phyloP scores from a whole-genome alignment of 2,113 vertebrate species.

The Trochalopteron elliotii region DNA sequence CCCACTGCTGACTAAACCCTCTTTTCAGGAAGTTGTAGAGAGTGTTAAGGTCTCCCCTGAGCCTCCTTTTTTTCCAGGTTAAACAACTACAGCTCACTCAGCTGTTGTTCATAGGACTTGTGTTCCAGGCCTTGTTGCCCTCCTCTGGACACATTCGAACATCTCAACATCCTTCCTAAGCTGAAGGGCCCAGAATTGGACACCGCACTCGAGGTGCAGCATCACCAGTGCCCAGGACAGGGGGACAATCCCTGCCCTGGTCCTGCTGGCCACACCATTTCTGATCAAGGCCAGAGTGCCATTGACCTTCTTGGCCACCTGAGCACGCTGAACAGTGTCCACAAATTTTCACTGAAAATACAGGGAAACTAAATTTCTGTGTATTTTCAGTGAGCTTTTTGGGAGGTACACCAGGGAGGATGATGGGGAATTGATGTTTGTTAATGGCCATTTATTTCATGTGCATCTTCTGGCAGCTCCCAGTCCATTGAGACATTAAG shows the following conservation, averaged over 20 bases:
- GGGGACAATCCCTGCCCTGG: neutral
- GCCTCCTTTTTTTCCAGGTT: neutral
- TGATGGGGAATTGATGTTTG: rapidly evolving
- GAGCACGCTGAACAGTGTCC: neutral
- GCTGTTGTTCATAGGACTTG: neutral
- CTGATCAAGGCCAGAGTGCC: neutral
- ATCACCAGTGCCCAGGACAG: neutral
- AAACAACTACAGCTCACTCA: neutral
- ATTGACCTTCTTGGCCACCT: neutral
- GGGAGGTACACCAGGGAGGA: neutral
- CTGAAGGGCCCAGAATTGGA: neutral
- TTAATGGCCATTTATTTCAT: neutral
- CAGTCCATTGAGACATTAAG: neutral
- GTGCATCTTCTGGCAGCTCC: neutral
- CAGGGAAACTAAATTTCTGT: neutral
- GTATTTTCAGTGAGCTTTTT: neutral
- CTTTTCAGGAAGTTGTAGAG: neutral
- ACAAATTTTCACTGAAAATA: neutral
- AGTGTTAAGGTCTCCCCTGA: neutral
- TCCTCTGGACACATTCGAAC: neutral
- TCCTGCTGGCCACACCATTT: neutral
- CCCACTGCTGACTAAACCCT: rapidly evolving
- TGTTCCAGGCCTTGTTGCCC: neutral
- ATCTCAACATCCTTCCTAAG: neutral
- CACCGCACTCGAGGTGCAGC: neutral